These are phyloP conservation scores for Orchestes rusci DNA, from an alignment of 2,888 invertebrate genomes.

Conservation along the genomic window DNA sequence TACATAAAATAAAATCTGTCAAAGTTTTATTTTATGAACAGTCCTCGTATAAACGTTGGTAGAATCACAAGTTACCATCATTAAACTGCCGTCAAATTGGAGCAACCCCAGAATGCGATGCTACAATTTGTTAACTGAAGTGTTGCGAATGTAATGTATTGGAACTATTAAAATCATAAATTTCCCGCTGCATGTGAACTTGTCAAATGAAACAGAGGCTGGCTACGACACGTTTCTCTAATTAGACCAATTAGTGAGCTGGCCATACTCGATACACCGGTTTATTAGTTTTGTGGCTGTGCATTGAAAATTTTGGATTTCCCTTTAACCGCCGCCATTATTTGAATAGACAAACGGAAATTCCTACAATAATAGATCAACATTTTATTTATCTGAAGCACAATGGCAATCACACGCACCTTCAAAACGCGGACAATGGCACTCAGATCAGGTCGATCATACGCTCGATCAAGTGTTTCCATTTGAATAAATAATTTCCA, in stretches of 20 bases:
- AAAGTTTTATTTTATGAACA: too few relatives aligned
- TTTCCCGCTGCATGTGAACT: constrained; percentile 35
- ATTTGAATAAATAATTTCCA: constrained; percentile 19
- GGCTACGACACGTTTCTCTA: constrained; percentile 43
- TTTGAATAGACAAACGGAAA: too few relatives aligned
- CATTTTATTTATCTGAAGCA: too few relatives aligned
- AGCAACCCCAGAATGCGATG: constrained; percentile 24
- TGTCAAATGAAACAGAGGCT: constrained; percentile 39
- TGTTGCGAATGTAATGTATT: constrained; percentile 43
- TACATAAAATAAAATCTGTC: too few relatives aligned
- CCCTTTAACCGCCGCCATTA: too few relatives aligned
- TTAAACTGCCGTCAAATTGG: too few relatives aligned
- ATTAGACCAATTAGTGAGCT: constrained; percentile 43
- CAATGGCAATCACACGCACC: constrained; percentile 9
- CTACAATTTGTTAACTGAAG: constrained; percentile 42
- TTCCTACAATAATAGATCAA: too few relatives aligned
- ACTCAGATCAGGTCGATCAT: constrained; percentile 12
- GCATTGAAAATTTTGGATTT: too few relatives aligned
- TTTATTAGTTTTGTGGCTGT: too few relatives aligned
- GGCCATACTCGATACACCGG: constrained; percentile 21
- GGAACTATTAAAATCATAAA: constrained; percentile 45
- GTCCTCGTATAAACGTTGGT: too few relatives aligned
- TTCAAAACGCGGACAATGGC: constrained; percentile 11
- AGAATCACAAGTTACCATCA: too few relatives aligned
- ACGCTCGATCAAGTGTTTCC: constrained; percentile 17